These are phyloP conservation scores for Plebejus anna DNA, from an alignment of 2,888 invertebrate genomes.

Conservation along the genomic window DNA sequence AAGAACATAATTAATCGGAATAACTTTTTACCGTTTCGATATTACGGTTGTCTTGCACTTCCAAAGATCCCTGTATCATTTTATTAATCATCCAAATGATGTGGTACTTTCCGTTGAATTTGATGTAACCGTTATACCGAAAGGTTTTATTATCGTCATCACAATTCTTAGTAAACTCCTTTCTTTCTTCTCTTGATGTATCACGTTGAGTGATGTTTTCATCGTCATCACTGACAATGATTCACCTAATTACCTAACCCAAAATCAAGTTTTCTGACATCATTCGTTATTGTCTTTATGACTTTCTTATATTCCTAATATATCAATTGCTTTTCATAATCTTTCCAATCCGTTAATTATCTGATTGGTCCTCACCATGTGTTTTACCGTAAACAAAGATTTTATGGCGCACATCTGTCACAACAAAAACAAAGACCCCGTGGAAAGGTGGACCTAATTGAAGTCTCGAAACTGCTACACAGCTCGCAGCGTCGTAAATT, in stretches of 20 bases:
- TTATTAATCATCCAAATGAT: conserved; percentile 9
- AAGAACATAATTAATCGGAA: not conserved
- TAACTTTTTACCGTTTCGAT: not conserved
- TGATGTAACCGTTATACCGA: not conserved
- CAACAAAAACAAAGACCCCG: conserved; percentile 12
- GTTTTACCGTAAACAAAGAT: conserved; percentile 17
- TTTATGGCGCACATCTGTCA: conserved; percentile 10
- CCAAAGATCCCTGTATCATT: not conserved
- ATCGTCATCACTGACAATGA: not conserved
- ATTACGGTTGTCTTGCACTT: not conserved
- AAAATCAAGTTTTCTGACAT: not conserved
- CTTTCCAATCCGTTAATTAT: not conserved
- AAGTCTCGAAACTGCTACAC: not conserved
- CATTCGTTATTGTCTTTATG: too few species aligned
- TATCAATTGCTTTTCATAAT: not conserved
- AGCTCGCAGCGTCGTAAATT: not conserved
- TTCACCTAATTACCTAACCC: not conserved
- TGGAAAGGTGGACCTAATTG: conserved; percentile 6
- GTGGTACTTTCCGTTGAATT: not conserved
- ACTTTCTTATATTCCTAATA: too few species aligned
- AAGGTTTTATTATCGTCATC: not conserved
- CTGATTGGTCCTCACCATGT: not conserved
- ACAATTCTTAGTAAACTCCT: not conserved
- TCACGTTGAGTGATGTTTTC: not conserved
- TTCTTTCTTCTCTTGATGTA: not conserved